These are phyloP conservation scores for Hemicentrotus pulcherrimus DNA, from an alignment of 35 echinoderm and acorn worm genomes.

Conservation along the genomic window DNA sequence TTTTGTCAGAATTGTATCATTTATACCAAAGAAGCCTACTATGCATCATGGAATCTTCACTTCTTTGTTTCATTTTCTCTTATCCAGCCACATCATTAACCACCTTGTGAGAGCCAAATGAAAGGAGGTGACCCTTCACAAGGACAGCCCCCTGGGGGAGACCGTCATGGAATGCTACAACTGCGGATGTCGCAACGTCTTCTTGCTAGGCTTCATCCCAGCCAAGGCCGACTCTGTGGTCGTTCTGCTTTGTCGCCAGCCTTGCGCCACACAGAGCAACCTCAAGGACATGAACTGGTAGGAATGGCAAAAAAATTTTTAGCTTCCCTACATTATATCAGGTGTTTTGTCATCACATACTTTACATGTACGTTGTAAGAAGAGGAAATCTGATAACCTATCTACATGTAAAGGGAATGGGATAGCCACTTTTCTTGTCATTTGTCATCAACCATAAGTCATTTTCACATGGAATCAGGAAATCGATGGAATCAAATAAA, in stretches of 20 bases:
- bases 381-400: too few relatives aligned
- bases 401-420: too few relatives aligned
- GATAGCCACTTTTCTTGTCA: too few relatives aligned
- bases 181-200: slow-evolving; percentile 96
- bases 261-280: slow-evolving; percentile 97
- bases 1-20: too few relatives aligned
- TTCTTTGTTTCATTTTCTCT: not conserved
- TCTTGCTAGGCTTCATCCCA: slow-evolving; percentile 95
- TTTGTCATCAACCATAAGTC: too few relatives aligned
- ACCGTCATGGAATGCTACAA: slow-evolving; percentile 96
- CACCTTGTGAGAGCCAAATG: slow-evolving; percentile 94
- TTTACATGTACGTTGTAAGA: too few relatives aligned
- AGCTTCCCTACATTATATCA: not conserved
- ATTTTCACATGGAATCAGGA: too few relatives aligned
- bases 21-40: not conserved
- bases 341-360: too few relatives aligned
- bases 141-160: slow-evolving; percentile 93
- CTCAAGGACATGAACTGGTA: slow-evolving; percentile 99
- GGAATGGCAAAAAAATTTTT: not conserved
- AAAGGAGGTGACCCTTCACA: slow-evolving; percentile 95
- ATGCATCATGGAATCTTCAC: not conserved
- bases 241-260: slow-evolving; percentile 91
- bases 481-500: too few relatives aligned
- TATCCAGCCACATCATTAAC: slow-evolving; percentile 91
- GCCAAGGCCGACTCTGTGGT: slow-evolving; percentile 97